phyloP scores from a whole-genome alignment of 2,888 invertebrate genomes.

The Dione juno region DNA sequence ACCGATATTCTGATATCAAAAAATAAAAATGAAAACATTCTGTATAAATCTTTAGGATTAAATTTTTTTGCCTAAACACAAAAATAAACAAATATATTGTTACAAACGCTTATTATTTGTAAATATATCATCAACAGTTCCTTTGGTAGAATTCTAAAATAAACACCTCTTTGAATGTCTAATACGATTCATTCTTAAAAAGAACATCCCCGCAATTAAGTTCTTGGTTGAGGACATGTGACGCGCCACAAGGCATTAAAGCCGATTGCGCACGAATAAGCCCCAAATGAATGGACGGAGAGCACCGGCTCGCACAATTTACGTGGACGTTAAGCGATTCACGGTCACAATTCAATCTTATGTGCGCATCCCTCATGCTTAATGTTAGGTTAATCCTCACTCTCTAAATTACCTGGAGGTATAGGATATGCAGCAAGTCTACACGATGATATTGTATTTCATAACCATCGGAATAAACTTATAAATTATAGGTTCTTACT shows the following conservation, averaged over 20 bases:
- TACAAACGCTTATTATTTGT: neutral
- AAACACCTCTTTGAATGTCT: neutral
- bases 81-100: neutral
- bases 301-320: conserved; percentile 49
- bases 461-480: neutral
- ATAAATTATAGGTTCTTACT: neutral
- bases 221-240: conserved; percentile 43
- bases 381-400: conserved; percentile 30
- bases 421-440: neutral
- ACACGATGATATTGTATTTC: neutral
- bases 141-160: neutral
- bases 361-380: conserved; percentile 44
- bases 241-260: conserved; percentile 41
- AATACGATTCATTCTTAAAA: conserved; percentile 10
- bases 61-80: neutral
- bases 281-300: conserved; percentile 49
- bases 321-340: conserved; percentile 50
- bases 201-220: conserved; percentile 40
- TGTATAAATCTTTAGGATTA: neutral
- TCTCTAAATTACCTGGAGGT: conserved; percentile 25
- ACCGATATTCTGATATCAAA: neutral
- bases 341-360: conserved; percentile 49
- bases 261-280: conserved; percentile 49
- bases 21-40: neutral
- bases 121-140: neutral